Conservation (phyloP, 2,888 invertebrate genomes). For the Rambutsinella grinnellia region DNA sequence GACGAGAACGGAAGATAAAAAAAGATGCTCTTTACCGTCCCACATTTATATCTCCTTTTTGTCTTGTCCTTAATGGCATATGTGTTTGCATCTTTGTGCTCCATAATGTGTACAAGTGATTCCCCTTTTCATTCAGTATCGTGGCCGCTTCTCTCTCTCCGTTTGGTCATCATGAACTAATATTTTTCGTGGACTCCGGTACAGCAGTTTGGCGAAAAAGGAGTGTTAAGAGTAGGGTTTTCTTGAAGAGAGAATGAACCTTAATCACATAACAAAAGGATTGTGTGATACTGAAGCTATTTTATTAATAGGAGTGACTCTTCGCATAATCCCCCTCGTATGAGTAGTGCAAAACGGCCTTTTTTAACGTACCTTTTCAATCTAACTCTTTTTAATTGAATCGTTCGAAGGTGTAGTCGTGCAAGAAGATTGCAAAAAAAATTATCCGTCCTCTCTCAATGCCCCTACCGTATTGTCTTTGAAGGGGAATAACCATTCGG, state of each 20-base stretch:
- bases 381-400: slow-evolving; percentile 1
- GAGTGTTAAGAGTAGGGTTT: too few species aligned
- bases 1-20: too few species aligned
- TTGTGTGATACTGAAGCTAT: slow-evolving; percentile 10
- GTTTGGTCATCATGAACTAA: too few species aligned
- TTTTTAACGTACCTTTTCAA: slow-evolving; percentile 1
- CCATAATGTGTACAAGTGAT: too few species aligned
- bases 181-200: too few species aligned
- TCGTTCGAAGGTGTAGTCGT: slow-evolving; percentile 51
- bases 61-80: too few species aligned
- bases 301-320: slow-evolving; percentile 1
- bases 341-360: slow-evolving; percentile 17
- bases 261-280: slow-evolving; percentile 57
- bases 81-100: too few species aligned
- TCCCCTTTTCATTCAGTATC: too few species aligned
- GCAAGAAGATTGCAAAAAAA: slow-evolving; percentile 33
- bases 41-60: too few species aligned
- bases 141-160: too few species aligned
- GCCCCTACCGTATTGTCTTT: slow-evolving; percentile 2
- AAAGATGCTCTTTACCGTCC: too few species aligned
- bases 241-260: slow-evolving; percentile 55
- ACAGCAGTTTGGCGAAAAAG: too few species aligned
- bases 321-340: background rate
- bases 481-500: background rate
- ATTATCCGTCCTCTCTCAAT: background rate